Base-by-base conservation (phyloP, 2,888 invertebrate genomes). In the Entomobrya multifasciata region DNA sequence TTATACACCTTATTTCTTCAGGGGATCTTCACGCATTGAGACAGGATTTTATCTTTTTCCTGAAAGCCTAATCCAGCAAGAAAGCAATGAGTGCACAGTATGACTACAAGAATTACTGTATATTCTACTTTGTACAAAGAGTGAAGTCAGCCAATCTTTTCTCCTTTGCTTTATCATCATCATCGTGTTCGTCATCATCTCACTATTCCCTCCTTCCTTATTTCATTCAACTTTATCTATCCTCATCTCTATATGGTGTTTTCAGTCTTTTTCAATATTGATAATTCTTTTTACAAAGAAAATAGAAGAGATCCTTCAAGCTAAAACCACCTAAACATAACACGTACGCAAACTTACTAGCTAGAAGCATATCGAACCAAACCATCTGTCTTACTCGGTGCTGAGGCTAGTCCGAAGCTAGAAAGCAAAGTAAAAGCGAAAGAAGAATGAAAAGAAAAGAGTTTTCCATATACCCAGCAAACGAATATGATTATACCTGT, bases 201-300 rank as follows among this genome's bases (percentile, higher is more conserved):
- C 8, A 36, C 36, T 10, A 27, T 41, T 44, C 17, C 27, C 47
- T 67, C 47, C 22, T 74, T 82, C 57, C 82, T 82, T 57, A 62
- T 82, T 82, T 82, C 62, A 74, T 62, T 82, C 60, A 82, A n/a
- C n/a, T 62, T 74, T 72, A 57, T 22, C 70, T 57, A 57, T 27
- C 55, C 55, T 52, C 25, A 4, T 76, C 44, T n/a, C 77, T 77
- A 17, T 36, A 36, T 36, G 8, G 36, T 36, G n/a, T 22, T 49
- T 27, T 27, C 49, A n/a, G n/a, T n/a, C n/a, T n/a, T n/a, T n/a
- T n/a, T n/a, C n/a, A n/a, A n/a, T n/a, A n/a, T n/a, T n/a, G n/a
- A n/a, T n/a, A n/a, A 36, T 20, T 13, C 20, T 57, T 67, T 22
- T 44, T 44, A 47, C 41, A 41, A 3, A 49, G 65, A 67, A 25